A percentile compares a stretch with the other conserved stretches of the same genome.
Conservation (phyloP, 2,113 vertebrate species). For the Setophaga coronata region DNA sequence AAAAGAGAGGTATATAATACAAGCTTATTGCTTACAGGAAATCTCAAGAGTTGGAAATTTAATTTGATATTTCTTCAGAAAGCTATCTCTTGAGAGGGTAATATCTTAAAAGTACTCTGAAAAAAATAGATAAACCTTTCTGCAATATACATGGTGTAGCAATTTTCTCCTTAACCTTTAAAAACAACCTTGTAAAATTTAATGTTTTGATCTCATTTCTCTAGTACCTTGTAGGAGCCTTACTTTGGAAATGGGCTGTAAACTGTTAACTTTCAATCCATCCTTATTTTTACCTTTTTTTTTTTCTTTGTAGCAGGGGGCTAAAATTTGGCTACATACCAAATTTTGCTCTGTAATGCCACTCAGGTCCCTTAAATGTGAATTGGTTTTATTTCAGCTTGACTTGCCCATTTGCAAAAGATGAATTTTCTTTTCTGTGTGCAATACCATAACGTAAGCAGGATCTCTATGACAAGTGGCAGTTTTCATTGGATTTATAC, state of each 20-base stretch:
- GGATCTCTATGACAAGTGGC: not conserved
- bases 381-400: not conserved
- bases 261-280: not conserved
- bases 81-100: not conserved
- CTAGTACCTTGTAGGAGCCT: not conserved
- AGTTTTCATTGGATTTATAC: not conserved
- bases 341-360: not conserved
- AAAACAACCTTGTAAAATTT: not conserved
- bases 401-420: not conserved
- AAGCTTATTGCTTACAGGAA: not conserved
- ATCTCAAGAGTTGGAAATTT: not conserved
- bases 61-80: not conserved
- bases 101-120: not conserved
- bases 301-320: not conserved
- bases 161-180: slow-evolving; percentile 35
- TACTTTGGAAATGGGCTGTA: not conserved
- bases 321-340: not conserved
- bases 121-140: not conserved
- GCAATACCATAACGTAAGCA: not conserved
- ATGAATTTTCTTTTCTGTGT: not conserved
- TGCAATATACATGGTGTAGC: not conserved
- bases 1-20: not conserved
- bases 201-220: not conserved
- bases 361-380: not conserved
- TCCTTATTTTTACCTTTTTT: not conserved